A percentile compares a stretch with the other conserved stretches of the same genome.
phyloP scores from a whole-genome alignment of 2,888 invertebrate species.

The Rhyacophila evoluta region DNA sequence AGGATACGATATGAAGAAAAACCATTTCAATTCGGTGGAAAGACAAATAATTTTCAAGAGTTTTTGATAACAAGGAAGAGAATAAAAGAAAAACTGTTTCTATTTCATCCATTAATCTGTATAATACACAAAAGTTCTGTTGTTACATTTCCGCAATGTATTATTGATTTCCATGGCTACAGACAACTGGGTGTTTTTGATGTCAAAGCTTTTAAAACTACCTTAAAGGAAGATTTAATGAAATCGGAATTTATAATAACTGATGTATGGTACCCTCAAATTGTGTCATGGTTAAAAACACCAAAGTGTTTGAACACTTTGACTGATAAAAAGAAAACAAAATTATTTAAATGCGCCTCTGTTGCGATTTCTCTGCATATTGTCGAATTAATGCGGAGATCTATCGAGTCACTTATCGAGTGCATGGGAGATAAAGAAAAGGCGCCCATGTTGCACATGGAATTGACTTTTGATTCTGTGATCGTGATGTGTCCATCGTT shows the following conservation, averaged over 20 bases:
- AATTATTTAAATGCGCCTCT: conserved; percentile 65
- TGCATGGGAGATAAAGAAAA: conserved; percentile 67
- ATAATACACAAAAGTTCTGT: conserved; percentile 70
- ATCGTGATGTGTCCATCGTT: conserved; percentile 73
- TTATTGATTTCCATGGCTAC: conserved; percentile 70
- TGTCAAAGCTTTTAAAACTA: conserved; percentile 61
- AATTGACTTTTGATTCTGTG: conserved; percentile 69
- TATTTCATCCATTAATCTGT: conserved; percentile 75
- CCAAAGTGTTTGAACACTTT: conserved; percentile 65
- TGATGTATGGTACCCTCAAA: conserved; percentile 65
- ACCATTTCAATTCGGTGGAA: conserved; percentile 73
- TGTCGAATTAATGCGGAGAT: conserved; percentile 75
- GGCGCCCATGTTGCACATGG: conserved; percentile 74
- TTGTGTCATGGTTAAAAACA: conserved; percentile 67
- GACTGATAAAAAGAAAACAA: conserved; percentile 61
- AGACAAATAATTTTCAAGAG: conserved; percentile 71
- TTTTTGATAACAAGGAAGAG: conserved; percentile 71
- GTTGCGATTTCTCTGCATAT: conserved; percentile 72
- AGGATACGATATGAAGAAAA: conserved; percentile 65
- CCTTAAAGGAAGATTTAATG: conserved; percentile 63
- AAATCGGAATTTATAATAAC: conserved; percentile 65
- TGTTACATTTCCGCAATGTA: conserved; percentile 66
- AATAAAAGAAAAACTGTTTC: conserved; percentile 70
- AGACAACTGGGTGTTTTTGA: conserved; percentile 63
- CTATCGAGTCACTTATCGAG: conserved; percentile 74